These are phyloP conservation scores for Patella vulgata DNA, from an alignment of 1,140 invertebrate species.

Conservation along the genomic window DNA sequence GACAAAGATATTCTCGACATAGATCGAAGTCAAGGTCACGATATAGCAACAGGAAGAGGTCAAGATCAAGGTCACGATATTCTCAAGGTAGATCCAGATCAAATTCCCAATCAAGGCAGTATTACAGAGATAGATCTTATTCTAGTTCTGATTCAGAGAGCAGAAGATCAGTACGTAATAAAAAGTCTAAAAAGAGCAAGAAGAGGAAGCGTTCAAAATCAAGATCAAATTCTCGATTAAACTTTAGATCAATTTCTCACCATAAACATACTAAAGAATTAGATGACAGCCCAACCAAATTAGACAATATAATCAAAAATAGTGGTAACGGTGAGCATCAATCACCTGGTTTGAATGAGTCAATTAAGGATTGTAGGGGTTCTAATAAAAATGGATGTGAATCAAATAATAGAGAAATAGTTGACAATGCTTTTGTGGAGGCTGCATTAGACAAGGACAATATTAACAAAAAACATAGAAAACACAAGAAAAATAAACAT, in stretches of 20 bases:
- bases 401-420: no score
- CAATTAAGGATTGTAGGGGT: no score
- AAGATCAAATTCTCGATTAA: neutral
- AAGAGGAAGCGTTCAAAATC: neutral
- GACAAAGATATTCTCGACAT: conserved; percentile 7
- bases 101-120: neutral
- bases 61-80: neutral
- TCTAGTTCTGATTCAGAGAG: neutral
- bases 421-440: no score
- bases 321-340: no score
- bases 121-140: no score
- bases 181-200: neutral
- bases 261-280: no score
- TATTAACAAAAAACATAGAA: no score
- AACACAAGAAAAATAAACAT: no score
- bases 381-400: no score
- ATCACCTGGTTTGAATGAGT: neutral
- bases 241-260: neutral
- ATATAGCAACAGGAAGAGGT: neutral
- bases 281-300: conserved; percentile 3
- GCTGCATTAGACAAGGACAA: no score
- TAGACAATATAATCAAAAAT: neutral
- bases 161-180: conserved; percentile 4
- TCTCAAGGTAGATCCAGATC: conserved; percentile 5
- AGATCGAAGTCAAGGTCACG: conserved; percentile 12